Percentiles rank a stretch among this genome's conserved stretches.
Evolutionary conservation across 2,113 vertebrate genomes (phyloP).

Genomic region (Penelope pileata): DNA sequence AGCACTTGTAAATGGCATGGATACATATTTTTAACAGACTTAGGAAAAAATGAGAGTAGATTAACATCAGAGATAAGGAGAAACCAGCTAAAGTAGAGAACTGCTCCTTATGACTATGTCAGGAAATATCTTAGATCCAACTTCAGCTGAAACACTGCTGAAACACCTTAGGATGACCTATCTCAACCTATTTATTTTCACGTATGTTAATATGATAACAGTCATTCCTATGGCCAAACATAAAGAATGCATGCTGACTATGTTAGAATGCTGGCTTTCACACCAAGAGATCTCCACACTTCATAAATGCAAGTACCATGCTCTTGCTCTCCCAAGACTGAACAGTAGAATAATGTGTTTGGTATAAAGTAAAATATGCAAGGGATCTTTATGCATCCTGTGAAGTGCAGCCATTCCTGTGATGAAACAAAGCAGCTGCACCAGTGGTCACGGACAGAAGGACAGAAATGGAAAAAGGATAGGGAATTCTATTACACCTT

Average conservation of each 20-base stretch:
- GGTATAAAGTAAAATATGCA: background rate
- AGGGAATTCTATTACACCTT: background rate
- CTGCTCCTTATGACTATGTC: background rate
- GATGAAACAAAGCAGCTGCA: background rate
- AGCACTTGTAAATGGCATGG: background rate
- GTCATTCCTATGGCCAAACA: background rate
- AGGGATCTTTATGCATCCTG: accelerated
- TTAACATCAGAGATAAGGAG: background rate
- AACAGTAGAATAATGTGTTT: background rate
- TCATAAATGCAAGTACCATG: background rate
- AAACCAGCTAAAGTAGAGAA: background rate
- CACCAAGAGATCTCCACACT: background rate
- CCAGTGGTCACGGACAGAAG: background rate
- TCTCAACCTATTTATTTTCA: background rate
- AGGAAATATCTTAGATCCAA: background rate
- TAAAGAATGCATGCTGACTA: background rate
- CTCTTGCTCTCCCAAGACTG: background rate
- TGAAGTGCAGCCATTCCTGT: background rate
- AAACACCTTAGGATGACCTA: background rate
- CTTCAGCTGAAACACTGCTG: background rate
- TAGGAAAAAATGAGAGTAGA: background rate
- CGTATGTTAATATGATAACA: background rate
- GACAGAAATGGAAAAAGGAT: background rate
- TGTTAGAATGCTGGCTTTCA: background rate
- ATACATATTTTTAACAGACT: background rate